Percentiles rank a stretch among this genome's conserved stretches.
Evolutionary conservation across 1,140 invertebrate species (phyloP).

Genomic region (Bombus vancouverensis): DNA sequence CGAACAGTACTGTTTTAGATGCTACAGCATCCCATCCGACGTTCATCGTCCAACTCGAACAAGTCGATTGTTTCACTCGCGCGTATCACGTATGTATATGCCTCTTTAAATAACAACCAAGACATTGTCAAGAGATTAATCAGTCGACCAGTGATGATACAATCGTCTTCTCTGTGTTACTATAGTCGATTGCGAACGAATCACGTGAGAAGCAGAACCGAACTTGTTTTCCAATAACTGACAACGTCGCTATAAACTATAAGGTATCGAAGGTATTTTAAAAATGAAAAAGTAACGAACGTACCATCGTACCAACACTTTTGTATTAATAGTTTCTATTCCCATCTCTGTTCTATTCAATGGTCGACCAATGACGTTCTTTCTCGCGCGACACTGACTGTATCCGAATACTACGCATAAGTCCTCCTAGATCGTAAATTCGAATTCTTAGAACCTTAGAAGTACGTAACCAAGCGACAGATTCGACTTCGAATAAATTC

Average conservation of each 20-base stretch:
- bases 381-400: too few species aligned
- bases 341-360: too few species aligned
- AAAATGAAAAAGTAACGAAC: too few species aligned
- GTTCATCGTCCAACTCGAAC: conserved; percentile 10
- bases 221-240: too few species aligned
- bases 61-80: conserved; percentile 11
- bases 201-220: neutral
- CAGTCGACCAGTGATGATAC: neutral
- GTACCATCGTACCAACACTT: too few species aligned
- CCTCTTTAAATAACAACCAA: neutral
- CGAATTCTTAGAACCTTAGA: too few species aligned
- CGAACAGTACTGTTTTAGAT: conserved; percentile 28
- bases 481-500: neutral
- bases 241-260: too few species aligned
- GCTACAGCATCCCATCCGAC: neutral
- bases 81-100: neutral
- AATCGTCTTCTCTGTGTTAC: neutral
- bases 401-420: too few species aligned
- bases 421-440: too few species aligned
- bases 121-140: neutral
- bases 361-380: too few species aligned
- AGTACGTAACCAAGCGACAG: neutral
- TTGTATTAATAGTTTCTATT: too few species aligned
- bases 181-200: neutral
- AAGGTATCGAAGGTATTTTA: too few species aligned